Evolutionary conservation across 2,113 vertebrate species (phyloP).

Genomic region (Coptodon bakossiorum): DNA sequence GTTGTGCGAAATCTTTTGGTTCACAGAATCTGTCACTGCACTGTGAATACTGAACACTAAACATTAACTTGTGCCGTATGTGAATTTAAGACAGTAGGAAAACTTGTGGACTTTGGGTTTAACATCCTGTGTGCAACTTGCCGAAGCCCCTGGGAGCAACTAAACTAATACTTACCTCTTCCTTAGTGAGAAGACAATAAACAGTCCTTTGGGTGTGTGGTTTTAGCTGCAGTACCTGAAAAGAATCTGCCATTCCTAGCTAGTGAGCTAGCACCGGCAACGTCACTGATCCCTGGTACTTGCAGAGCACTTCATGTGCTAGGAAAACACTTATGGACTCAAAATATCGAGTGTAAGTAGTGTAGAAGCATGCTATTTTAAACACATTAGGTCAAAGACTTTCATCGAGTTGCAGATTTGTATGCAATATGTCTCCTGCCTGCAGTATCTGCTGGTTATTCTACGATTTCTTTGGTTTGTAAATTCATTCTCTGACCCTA

Average conservation of each 20-base stretch:
- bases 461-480: background rate
- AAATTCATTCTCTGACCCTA: background rate
- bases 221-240: background rate
- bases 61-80: background rate
- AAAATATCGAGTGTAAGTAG: background rate
- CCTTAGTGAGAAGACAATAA: background rate
- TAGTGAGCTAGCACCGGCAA: background rate
- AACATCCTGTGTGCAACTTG: background rate
- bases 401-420: background rate
- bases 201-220: background rate
- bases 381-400: background rate
- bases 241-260: background rate
- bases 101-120: background rate
- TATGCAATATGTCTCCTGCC: background rate
- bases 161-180: background rate
- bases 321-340: background rate
- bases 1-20: background rate
- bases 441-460: background rate
- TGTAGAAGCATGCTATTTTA: background rate
- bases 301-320: background rate
- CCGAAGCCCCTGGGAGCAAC: background rate
- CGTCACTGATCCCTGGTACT: background rate
- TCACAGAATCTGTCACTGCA: background rate
- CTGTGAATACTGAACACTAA: background rate
- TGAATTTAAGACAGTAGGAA: background rate